Evolutionary conservation across 2,797 vertebrate genomes (phyloP), one percentile per base, ranked within the genome.

Genomic region (Lacerta bilineata): DNA sequence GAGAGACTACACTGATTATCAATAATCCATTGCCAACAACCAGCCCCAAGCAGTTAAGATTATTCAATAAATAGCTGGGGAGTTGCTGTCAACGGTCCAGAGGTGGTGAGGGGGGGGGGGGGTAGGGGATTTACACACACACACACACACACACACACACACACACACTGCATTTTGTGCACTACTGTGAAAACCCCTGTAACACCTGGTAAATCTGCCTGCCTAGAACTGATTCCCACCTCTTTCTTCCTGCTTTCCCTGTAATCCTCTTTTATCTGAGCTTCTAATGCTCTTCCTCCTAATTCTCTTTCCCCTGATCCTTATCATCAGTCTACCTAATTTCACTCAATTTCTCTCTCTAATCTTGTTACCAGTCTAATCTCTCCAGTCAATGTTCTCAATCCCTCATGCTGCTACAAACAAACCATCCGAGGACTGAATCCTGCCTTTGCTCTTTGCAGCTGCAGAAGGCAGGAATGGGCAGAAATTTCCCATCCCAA

Each of bases 351-450:
- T 80, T 85, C 69, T 59, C 83, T 74, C 83, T 80, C 68, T 84
- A 85, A 84, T 85, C 83, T 80, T 15, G 59, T 89, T 85, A 74
- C 83, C 23, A 4, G 15, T 66, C 88, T 89, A 89, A 85, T 89
- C 88, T n/a, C 39, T 29, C 39, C 36, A 74, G 76, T 46, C 83
- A 33, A 43, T 66, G 68, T 72, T 80, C 78, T 43, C 46, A 80
- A 29, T 46, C 39, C 55, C 50, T 46, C 11, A 5, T 50, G 1
- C 64, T 55, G 33, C 61, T 25, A 68, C 72, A 36, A 55, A 15
- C 50, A 15, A 77, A 43, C 15, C 80, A 68, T 77, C 43, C 46
- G 8, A 2, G 36, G 10, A 17, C 4, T 64, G 18, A 75, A 74
- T 43, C 80, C 29, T 8, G 72, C 11, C 29, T 66, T 85, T n/a